Evolutionary conservation across 2,888 invertebrate species (phyloP).

Genomic region (Lomographa bimaculata): DNA sequence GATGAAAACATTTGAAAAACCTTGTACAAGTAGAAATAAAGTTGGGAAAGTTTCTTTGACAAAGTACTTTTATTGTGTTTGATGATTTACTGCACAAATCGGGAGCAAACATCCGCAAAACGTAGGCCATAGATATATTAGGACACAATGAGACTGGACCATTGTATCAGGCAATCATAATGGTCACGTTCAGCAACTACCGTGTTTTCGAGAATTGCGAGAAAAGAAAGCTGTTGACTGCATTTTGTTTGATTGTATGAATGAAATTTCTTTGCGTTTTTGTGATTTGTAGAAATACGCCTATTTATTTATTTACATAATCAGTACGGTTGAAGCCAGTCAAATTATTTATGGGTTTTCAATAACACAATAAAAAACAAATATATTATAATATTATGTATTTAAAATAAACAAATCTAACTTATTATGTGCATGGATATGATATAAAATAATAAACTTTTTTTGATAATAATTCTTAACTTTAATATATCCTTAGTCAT

Average conservation of each 20-base stretch:
- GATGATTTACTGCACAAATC: conserved; percentile 37
- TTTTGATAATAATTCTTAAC: too few species aligned
- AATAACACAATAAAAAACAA: too few species aligned
- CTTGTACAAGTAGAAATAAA: not conserved
- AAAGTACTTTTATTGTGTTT: not conserved
- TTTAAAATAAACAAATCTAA: too few species aligned
- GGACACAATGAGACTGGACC: conserved; percentile 11
- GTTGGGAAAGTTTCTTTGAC: not conserved
- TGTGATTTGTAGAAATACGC: too few species aligned
- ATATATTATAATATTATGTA: not conserved
- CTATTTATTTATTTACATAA: too few species aligned
- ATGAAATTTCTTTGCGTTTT: conserved; percentile 34
- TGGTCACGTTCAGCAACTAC: conserved; percentile 25
- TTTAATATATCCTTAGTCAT: too few species aligned
- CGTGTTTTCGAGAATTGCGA: conserved; percentile 37
- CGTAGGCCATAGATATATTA: conserved; percentile 36
- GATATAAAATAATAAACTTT: too few species aligned
- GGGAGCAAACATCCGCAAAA: conserved; percentile 64
- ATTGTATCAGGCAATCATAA: conserved; percentile 17
- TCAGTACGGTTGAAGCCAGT: too few species aligned
- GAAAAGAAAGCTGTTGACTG: conserved; percentile 39
- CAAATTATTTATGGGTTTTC: too few species aligned
- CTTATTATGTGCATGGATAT: too few species aligned
- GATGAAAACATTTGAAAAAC: not conserved
- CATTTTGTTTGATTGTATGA: conserved; percentile 30